These are phyloP conservation scores for Tokudaia muenninki DNA, from an alignment of 2,797 vertebrate genomes.

Conservation along the genomic window DNA sequence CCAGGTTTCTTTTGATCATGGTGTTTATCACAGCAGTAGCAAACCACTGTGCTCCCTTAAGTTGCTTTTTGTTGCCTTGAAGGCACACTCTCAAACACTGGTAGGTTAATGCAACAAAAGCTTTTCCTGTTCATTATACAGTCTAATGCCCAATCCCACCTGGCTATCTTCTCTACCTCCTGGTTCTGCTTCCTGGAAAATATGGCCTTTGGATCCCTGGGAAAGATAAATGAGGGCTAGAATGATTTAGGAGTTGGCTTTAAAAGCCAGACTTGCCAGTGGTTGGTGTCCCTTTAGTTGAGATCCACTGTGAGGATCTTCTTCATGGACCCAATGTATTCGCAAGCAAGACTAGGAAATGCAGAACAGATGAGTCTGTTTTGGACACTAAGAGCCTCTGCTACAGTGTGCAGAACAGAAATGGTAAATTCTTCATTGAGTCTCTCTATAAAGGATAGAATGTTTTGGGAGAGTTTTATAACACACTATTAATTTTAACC, in stretches of 20 bases:
- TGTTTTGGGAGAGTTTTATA: slow-evolving; percentile 7
- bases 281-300: not conserved
- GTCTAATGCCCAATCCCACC: not conserved
- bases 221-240: not conserved
- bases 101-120: not conserved
- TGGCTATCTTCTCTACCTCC: not conserved
- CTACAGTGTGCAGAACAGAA: not conserved
- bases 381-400: not conserved
- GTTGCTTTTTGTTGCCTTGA: not conserved
- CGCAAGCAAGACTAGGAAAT: not conserved
- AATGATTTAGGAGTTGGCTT: not conserved
- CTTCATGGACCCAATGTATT: not conserved
- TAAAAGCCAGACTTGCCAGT: not conserved
- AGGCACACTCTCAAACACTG: not conserved
- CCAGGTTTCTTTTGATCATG: not conserved
- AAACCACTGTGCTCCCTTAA: not conserved
- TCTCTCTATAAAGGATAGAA: not conserved
- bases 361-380: not conserved
- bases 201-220: not conserved
- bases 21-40: not conserved
- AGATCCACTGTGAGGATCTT: not conserved
- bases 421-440: not conserved
- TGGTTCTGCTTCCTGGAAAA: slow-evolving; percentile 1
- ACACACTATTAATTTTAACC: not conserved
- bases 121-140: not conserved